Percentiles rank a stretch among this genome's conserved stretches.
Conservation (phyloP, 2,113 vertebrate genomes). For the Marmota flaviventris region DNA sequence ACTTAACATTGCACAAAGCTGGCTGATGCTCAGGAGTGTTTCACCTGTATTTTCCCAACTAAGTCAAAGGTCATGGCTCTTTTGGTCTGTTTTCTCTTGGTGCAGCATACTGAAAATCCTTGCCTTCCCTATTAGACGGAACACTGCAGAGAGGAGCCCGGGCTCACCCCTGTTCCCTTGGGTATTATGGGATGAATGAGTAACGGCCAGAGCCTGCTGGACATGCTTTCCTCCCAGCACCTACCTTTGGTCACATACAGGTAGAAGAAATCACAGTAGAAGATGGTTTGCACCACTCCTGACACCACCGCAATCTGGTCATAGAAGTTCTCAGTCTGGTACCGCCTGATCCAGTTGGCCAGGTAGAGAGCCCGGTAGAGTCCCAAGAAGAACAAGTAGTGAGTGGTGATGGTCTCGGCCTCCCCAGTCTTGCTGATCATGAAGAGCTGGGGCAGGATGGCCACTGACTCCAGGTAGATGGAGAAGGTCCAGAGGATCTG, state of each 20-base stretch:
- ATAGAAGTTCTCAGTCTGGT: conserved; percentile 95
- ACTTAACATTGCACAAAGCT: not conserved
- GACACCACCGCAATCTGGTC: conserved; percentile 98
- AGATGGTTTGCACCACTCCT: conserved; percentile 98
- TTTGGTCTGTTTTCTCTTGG: not conserved
- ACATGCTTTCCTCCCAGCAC: not conserved
- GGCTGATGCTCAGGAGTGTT: not conserved
- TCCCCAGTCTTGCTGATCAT: conserved; percentile 99
- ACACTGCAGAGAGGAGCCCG: not conserved
- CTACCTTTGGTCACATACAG: conserved; percentile 96
- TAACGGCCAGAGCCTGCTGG: not conserved
- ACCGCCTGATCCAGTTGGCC: conserved; percentile 98
- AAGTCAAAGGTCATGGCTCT: not conserved
- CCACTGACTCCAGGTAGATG: conserved; percentile 97
- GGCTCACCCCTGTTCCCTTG: accelerated
- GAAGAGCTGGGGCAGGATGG: conserved; percentile 98
- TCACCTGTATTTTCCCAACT: not conserved
- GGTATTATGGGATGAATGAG: no score
- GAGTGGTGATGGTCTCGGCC: conserved; percentile 97
- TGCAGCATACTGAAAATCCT: not conserved
- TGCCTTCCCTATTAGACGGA: not conserved
- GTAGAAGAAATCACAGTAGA: conserved; percentile 99
- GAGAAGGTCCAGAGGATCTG: conserved; percentile 99
- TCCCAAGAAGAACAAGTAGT: conserved; percentile 98
- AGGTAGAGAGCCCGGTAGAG: conserved; percentile 97